Percentiles rank a stretch among this genome's conserved stretches.
phyloP scores from a whole-genome alignment of 1,140 invertebrate species.

The Drosophila santomea region DNA sequence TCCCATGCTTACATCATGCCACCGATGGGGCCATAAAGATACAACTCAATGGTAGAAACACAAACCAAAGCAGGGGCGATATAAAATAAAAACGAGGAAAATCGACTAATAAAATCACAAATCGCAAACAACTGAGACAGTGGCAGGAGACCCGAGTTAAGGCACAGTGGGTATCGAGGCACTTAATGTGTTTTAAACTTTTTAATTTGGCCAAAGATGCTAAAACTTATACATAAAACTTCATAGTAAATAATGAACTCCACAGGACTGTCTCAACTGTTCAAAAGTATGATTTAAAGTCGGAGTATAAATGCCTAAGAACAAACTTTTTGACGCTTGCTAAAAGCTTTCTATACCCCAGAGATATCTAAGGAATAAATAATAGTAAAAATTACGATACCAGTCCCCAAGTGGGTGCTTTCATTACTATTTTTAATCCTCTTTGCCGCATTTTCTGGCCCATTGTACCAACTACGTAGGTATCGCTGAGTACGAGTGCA shows the following conservation, averaged over 20 bases:
- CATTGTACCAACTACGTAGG: conserved; percentile 11
- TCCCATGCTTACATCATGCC: conserved; percentile 52
- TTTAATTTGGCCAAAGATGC: not conserved
- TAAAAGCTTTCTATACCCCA: not conserved
- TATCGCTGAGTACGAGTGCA: conserved; percentile 28
- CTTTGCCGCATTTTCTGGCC: not conserved
- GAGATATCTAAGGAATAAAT: not conserved
- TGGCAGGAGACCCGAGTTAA: conserved; percentile 16
- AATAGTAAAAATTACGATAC: too few species aligned
- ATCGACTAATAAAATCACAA: conserved; percentile 60
- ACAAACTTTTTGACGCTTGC: too few species aligned
- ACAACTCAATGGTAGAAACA: conserved; percentile 42
- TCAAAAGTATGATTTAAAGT: too few species aligned
- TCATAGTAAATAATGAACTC: too few species aligned
- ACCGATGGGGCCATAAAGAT: conserved; percentile 34
- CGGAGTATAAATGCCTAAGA: too few species aligned
- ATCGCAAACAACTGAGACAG: conserved; percentile 47
- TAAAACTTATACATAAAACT: too few species aligned
- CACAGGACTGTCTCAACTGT: too few species aligned
- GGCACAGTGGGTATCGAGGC: conserved; percentile 28
- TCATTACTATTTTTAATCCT: not conserved
- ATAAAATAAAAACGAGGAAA: conserved; percentile 54
- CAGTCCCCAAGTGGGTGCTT: not conserved
- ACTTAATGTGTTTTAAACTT: not conserved
- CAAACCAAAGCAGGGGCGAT: conserved; percentile 41